These are phyloP conservation scores for Autographa gamma DNA, from an alignment of 2,888 invertebrate genomes.

Conservation along the genomic window DNA sequence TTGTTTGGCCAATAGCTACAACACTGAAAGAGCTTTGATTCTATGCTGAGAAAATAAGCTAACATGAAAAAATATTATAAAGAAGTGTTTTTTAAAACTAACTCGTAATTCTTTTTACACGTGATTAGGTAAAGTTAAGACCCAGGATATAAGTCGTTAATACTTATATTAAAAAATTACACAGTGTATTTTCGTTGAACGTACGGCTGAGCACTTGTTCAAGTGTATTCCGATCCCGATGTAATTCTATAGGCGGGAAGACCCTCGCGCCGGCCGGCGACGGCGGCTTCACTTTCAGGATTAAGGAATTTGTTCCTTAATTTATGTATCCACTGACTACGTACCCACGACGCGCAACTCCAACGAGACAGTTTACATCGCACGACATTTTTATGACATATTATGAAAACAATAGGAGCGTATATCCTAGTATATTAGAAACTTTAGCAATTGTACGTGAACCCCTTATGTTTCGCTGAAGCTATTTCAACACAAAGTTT, in stretches of 20 bases:
- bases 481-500: conserved; percentile 87
- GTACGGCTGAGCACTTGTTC: conserved; percentile 44
- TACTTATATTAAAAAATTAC: not conserved
- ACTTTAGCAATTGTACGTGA: conserved; percentile 88
- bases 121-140: too few relatives aligned
- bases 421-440: conserved; percentile 85
- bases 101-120: too few relatives aligned
- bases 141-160: not conserved
- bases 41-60: too few relatives aligned
- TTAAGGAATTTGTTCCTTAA: conserved; percentile 80
- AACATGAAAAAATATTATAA: too few relatives aligned
- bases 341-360: conserved; percentile 57
- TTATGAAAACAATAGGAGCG: conserved; percentile 81
- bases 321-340: conserved; percentile 54
- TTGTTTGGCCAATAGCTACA: too few relatives aligned
- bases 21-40: too few relatives aligned
- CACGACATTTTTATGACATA: conserved; percentile 85
- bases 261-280: conserved; percentile 65
- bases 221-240: conserved; percentile 69
- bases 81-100: too few relatives aligned
- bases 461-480: conserved; percentile 87
- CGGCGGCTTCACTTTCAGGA: conserved; percentile 77
- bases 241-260: conserved; percentile 79
- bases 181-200: conserved; percentile 20
- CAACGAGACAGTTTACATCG: conserved; percentile 71